These are phyloP conservation scores for Armadillidium nasatum DNA, from an alignment of 1,140 invertebrate genomes.

Conservation along the genomic window DNA sequence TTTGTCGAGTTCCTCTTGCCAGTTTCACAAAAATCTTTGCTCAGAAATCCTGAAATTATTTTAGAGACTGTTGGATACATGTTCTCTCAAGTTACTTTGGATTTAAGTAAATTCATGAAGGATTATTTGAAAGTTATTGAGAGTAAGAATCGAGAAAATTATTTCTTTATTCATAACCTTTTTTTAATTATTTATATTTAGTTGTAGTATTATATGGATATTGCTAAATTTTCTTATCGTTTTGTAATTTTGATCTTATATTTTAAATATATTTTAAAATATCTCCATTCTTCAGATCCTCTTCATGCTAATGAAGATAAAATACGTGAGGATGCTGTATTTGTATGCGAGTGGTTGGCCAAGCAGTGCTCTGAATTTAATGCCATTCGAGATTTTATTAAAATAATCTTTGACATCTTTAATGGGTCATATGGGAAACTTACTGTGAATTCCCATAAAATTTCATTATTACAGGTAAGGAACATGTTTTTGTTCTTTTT, in stretches of 20 bases:
- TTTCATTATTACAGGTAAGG: conserved; percentile 72
- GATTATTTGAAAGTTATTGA: conserved; percentile 78
- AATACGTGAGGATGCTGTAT: conserved; percentile 64
- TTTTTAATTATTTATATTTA: no score
- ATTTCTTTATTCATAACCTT: no score
- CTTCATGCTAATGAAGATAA: conserved; percentile 76
- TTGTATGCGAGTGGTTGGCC: conserved; percentile 65
- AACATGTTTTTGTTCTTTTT: background rate
- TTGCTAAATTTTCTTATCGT: conserved; percentile 38
- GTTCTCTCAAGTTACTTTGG: conserved; percentile 64
- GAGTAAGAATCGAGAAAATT: conserved; percentile 53
- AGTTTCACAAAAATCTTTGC: conserved; percentile 80
- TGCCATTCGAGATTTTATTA: conserved; percentile 64
- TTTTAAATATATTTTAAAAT: background rate
- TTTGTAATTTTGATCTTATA: background rate
- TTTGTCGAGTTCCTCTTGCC: conserved; percentile 59
- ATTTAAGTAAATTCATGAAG: conserved; percentile 70
- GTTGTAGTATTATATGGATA: background rate
- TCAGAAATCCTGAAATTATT: conserved; percentile 89
- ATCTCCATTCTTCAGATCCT: conserved; percentile 57
- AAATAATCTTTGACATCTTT: conserved; percentile 73
- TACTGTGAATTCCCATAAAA: conserved; percentile 78
- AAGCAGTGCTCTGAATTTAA: conserved; percentile 65
- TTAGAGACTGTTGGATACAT: conserved; percentile 72
- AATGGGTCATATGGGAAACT: conserved; percentile 89